Evolutionary conservation across 2,113 vertebrate species (phyloP), one percentile per base, ranked within the genome.

Genomic region (Parus major): DNA sequence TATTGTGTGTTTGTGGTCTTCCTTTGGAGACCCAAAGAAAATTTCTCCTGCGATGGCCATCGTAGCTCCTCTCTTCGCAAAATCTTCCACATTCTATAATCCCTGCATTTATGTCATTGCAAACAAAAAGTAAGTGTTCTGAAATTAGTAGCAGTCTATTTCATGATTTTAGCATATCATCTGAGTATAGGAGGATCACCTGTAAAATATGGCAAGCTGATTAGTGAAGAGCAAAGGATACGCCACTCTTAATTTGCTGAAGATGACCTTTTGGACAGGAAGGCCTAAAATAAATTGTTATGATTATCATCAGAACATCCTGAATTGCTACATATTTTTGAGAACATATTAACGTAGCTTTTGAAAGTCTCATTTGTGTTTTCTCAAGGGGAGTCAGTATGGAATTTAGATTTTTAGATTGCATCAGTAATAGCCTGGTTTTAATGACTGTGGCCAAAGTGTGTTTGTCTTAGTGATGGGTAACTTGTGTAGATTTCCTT

Each of bases 21-120:
- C 99, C 4, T 99, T 99, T 85, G 98, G 99, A 39, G 98, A 99
- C 91, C 99, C 99, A 4, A 97, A 94, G 96, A 98, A 96, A 78
- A 99, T 99, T 86, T 98, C 99, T 49, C 98, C 99, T 66, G 92
- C 98, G 10, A 98, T 99, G 99, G 99, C 99, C 42, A 99, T 99
- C 92, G 98, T 99, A 33, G 99, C 99, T 21, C 99, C 99, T n/a
- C 98, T 99, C 8, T 99, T 99, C 10, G 99, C 99, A 88, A 99
- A 99, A 89, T 99, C 99, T 31, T 99, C 99, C 92, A 99, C 99
- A 0, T 99, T 99, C 96, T 99, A 99, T 96, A 99, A 99, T 92
- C 99, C 99, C 53, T 99, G 99, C 95, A 99, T 99, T 97, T 99
- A 99, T 77, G 99, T 99, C 3, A 92, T 98, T 71, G 98, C 99